Evolutionary conservation across 2,888 invertebrate species (phyloP), one percentile per base, ranked within the genome.

Genomic region (Cancer borealis): DNA sequence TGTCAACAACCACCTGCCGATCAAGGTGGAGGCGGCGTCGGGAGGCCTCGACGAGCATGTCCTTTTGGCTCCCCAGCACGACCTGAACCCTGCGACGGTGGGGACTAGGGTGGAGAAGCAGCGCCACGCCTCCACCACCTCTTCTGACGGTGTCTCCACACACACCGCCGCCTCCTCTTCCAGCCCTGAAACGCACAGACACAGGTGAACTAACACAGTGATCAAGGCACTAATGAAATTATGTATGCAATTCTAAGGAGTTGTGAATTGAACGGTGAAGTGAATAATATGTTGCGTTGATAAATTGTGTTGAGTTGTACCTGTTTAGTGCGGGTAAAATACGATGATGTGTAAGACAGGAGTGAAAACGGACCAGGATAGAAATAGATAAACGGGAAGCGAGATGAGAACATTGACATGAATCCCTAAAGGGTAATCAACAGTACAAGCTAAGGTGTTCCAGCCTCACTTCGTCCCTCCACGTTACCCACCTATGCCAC

Each of bases 401-500:
- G 39, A 39, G 39, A 39, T 39, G 39, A 39, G 39, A 39, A 39
- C 39, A 39, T 39, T 39, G 39, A 39, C 39, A 39, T 39, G 39
- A 39, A 39, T 39, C 39, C 39, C 39, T 39, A 39, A 39, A 39
- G 39, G 2, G 39, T 39, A 39, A 39, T 39, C 60, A 60, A 17
- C 60, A 14, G 12, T 60, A 5, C 10, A 60, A 60, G 10, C 12
- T 54, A 54, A 54, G 14, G 14, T 54, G 14, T 12, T 12, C 3
- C 54, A 3, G 12, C 54, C 14, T 14, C 21, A n/a, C 66, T 6
- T n/a, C 73, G 26, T 73, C n/a, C 39, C 21, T 73, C 66, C 5
- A 26, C 73, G 26, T 73, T n/a, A 60, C 93, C 93, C 39, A 95
- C 95, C 95, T 87, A 46, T 30, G 10, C 95, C 95, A 60, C 95